Conservation (phyloP, 2,888 invertebrate species). For the Bellardia bayeri region DNA sequence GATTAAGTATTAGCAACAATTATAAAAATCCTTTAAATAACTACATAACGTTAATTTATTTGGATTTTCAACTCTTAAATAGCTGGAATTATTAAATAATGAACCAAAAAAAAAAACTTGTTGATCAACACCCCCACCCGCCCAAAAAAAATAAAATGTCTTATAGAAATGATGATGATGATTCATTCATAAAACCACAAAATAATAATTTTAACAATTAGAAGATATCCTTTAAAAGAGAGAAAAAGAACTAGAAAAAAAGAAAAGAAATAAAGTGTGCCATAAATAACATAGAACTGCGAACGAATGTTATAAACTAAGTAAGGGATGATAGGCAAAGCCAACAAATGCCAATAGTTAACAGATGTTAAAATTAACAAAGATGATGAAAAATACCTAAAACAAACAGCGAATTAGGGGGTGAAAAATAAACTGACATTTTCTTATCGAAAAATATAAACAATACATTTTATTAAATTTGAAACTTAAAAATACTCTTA, state of each 20-base stretch:
- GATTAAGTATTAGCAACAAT: too few species aligned
- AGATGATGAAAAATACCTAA: constrained; percentile 21
- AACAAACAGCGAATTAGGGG: constrained; percentile 6
- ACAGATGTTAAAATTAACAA: constrained; percentile 46
- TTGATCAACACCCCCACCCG: background rate
- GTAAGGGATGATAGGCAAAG: constrained; percentile 58
- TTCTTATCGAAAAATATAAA: background rate
- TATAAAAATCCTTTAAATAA: too few species aligned
- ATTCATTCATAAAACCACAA: constrained; percentile 42
- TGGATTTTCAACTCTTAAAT: too few species aligned
- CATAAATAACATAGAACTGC: constrained; percentile 3
- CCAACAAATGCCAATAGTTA: constrained; percentile 41
- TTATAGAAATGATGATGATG: constrained; percentile 55
- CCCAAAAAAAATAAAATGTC: background rate
- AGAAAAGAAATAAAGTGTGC: background rate
- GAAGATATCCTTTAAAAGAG: constrained; percentile 44
- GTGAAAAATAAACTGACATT: background rate
- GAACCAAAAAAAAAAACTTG: background rate
- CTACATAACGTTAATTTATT: too few species aligned
- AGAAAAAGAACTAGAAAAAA: constrained; percentile 30
- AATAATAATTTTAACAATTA: constrained; percentile 13
- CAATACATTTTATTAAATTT: background rate
- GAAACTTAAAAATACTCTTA: constrained; percentile 15
- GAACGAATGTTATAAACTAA: constrained; percentile 1
- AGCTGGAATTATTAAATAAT: too few species aligned